Base-by-base conservation (phyloP, 2,797 vertebrate genomes). In the Falco novaeseelandiae region DNA sequence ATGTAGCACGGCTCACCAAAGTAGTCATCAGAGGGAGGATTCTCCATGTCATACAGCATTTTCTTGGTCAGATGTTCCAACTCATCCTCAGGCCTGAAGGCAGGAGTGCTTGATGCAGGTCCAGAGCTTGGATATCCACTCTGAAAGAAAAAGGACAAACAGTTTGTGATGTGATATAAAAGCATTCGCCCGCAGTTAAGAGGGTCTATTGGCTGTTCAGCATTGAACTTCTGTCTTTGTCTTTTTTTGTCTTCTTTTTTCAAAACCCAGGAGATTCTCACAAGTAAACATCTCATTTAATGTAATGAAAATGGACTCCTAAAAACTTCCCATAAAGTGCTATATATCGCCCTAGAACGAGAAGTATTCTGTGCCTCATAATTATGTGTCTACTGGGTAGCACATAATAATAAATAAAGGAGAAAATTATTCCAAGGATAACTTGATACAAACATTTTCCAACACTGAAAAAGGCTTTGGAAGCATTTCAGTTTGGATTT, bases 11-110 rank as follows among this genome's bases (percentile, higher is more conserved):
- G 62, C 96, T 99, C 97, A 99, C 99, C 99, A 77, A 99, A 99
- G 96, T 99, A 99, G 12, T 99, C 99, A 94, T 99, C 99, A 6
- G 99, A 98, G 2, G 99, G 99, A 38, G 99, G 99, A 96, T 99
- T 98, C 97, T 99, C 99, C 99, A 99, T 99, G 97, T 99, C 99
- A 77, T 98, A 99, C 86, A 99, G 97, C 99, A 99, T 99, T 98
- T 99, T 99, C 98, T 99, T 99, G 96, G 99, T 99, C 92, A 99
- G 98, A 54, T 99, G 99, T 81, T 99, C 99, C 40, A 99, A 97
- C 93, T 99, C 99, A 67, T 99, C 99, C 89, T 99, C 99, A 30
- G 99, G 99, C 59, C 99, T 98, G 96, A 99, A 98, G 23, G 96
- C 96, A 55, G 98, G 82, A 26, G 97, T 63, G 52, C 80, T 62